Evolutionary conservation across 2,113 vertebrate genomes (phyloP).

Genomic region (Pelmatolapia mariae): DNA sequence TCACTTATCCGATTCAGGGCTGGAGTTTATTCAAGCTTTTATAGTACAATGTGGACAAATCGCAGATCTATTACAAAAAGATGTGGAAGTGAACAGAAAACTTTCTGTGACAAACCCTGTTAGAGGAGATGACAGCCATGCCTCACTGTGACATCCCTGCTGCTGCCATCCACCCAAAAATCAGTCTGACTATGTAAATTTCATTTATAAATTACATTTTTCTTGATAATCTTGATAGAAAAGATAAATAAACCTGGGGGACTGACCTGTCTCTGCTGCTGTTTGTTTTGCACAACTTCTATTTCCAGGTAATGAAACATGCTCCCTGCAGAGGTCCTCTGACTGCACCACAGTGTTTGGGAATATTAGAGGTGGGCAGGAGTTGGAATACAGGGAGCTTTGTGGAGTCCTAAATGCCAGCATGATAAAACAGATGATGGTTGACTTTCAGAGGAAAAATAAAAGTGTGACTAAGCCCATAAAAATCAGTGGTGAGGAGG

Average conservation of each 20-base stretch:
- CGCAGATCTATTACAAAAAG: background rate
- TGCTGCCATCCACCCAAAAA: background rate
- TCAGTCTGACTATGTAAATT: background rate
- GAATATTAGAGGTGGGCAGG: fast-evolving
- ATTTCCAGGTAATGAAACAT: background rate
- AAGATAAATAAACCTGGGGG: background rate
- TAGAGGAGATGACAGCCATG: background rate
- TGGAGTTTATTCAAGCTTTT: background rate
- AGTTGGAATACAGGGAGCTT: background rate
- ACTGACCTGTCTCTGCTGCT: background rate
- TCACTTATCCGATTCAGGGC: background rate
- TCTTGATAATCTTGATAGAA: background rate
- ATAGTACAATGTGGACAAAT: background rate
- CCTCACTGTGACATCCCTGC: background rate
- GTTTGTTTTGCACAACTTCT: background rate
- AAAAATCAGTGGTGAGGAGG: background rate
- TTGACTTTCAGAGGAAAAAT: background rate
- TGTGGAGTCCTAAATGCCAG: background rate
- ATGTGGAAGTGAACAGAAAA: background rate
- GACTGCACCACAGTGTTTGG: background rate
- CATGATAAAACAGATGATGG: background rate
- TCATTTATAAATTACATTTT: background rate
- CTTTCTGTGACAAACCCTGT: background rate
- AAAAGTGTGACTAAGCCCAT: background rate
- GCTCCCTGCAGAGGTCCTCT: background rate